These are phyloP conservation scores for Campoletis sonorensis DNA, from an alignment of 1,140 invertebrate genomes.

Conservation along the genomic window DNA sequence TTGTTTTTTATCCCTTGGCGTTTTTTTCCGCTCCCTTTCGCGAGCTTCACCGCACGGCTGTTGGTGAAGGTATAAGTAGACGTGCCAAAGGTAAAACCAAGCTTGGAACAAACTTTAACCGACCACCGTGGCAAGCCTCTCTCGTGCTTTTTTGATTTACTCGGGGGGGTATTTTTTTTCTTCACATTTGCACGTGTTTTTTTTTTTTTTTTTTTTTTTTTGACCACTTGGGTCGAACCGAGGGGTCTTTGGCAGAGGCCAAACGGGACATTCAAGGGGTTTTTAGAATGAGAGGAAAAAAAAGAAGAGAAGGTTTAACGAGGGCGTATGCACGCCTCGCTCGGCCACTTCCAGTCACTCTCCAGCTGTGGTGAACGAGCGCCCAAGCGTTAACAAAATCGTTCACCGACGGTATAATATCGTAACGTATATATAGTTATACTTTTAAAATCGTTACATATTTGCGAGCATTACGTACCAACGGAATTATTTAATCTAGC, in stretches of 20 bases:
- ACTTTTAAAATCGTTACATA: too few relatives aligned
- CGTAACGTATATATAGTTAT: background rate
- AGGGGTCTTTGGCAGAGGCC: constrained; percentile 17
- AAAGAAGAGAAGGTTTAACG: constrained; percentile 18
- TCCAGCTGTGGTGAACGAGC: constrained; percentile 11
- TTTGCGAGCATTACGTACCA: too few relatives aligned
- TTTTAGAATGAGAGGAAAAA: background rate
- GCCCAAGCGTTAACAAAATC: constrained; percentile 9
- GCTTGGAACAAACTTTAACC: constrained; percentile 41
- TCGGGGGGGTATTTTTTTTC: background rate
- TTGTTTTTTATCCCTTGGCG: constrained; percentile 17
- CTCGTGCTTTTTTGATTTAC: constrained; percentile 29
- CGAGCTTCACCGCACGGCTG: background rate
- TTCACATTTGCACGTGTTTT: too few relatives aligned
- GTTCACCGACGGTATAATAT: background rate
- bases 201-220: too few relatives aligned
- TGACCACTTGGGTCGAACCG: background rate
- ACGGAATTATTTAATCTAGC: too few relatives aligned
- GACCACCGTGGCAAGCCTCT: constrained; percentile 6
- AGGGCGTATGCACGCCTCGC: background rate
- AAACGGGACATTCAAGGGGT: constrained; percentile 20
- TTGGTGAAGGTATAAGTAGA: background rate
- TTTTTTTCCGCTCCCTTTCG: constrained; percentile 11
- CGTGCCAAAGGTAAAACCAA: constrained; percentile 43
- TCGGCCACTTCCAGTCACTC: constrained; percentile 2